These are phyloP conservation scores for Acleris laterana DNA, from an alignment of 2,888 invertebrate species.

Conservation along the genomic window DNA sequence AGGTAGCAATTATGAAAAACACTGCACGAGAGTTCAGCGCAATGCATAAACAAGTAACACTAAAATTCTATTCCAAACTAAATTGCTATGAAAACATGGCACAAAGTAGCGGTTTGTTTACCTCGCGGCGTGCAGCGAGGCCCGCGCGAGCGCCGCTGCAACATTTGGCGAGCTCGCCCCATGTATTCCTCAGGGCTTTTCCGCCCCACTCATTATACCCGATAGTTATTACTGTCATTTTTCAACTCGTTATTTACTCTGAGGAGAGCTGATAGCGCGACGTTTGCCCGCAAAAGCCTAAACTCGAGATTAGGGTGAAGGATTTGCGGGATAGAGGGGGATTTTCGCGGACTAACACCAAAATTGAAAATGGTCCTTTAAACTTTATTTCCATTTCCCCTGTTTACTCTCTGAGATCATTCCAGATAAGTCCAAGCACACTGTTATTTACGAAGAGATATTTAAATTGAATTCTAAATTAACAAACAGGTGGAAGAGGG, in stretches of 20 bases:
- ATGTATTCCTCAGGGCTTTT: constrained; percentile 80
- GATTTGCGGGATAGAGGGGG: constrained; percentile 64
- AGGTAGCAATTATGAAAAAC: not conserved
- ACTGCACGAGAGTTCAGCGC: not conserved
- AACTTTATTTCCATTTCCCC: constrained; percentile 53
- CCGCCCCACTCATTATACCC: constrained; percentile 81
- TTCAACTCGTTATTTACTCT: constrained; percentile 85
- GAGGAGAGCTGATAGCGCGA: constrained; percentile 80
- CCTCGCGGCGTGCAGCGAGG: constrained; percentile 45
- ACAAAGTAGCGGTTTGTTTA: constrained; percentile 62
- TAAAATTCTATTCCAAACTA: constrained; percentile 33
- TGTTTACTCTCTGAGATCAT: constrained; percentile 50
- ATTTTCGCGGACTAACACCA: constrained; percentile 67
- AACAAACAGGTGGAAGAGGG: constrained; percentile 34
- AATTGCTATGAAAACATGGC: constrained; percentile 23
- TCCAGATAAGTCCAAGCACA: constrained; percentile 48
- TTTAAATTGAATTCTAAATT: constrained; percentile 37
- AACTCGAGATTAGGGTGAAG: constrained; percentile 75
- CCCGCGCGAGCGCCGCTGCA: constrained; percentile 55
- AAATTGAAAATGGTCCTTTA: constrained; percentile 79
- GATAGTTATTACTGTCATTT: constrained; percentile 84
- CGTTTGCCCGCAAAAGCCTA: constrained; percentile 73
- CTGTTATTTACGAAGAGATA: constrained; percentile 41
- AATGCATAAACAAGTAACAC: not conserved
- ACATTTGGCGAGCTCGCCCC: constrained; percentile 77